These are phyloP conservation scores for Phainopepla nitens DNA, from an alignment of 2,113 vertebrate genomes.

Conservation along the genomic window DNA sequence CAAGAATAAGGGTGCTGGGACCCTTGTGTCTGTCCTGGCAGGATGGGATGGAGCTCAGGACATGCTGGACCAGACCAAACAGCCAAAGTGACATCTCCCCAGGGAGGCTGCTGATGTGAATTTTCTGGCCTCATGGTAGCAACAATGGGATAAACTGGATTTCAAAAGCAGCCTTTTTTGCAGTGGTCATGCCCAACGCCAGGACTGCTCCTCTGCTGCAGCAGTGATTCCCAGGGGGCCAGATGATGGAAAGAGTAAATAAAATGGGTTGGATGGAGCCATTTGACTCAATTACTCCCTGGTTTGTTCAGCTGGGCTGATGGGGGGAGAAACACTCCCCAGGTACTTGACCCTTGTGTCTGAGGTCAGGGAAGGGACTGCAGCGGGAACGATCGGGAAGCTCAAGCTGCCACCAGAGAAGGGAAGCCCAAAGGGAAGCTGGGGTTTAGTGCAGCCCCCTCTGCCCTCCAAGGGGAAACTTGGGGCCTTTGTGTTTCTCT, in stretches of 20 bases:
- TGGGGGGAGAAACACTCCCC: background rate
- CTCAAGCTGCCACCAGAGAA: background rate
- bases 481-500: background rate
- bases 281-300: background rate
- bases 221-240: background rate
- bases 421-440: background rate
- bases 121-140: fast-evolving
- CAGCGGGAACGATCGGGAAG: fast-evolving
- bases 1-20: background rate
- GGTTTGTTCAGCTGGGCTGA: background rate
- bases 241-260: background rate
- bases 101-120: background rate
- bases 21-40: background rate
- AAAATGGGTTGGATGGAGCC: background rate
- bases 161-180: background rate
- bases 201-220: background rate
- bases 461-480: background rate
- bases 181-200: background rate
- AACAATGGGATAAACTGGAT: background rate
- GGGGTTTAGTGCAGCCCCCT: background rate
- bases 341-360: background rate
- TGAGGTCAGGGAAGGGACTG: background rate
- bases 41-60: background rate
- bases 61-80: background rate
- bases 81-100: background rate